Percentiles rank a stretch among this genome's conserved stretches.
Conservation (phyloP, 2,797 vertebrate species). For the Cercopithecus mitis region DNA sequence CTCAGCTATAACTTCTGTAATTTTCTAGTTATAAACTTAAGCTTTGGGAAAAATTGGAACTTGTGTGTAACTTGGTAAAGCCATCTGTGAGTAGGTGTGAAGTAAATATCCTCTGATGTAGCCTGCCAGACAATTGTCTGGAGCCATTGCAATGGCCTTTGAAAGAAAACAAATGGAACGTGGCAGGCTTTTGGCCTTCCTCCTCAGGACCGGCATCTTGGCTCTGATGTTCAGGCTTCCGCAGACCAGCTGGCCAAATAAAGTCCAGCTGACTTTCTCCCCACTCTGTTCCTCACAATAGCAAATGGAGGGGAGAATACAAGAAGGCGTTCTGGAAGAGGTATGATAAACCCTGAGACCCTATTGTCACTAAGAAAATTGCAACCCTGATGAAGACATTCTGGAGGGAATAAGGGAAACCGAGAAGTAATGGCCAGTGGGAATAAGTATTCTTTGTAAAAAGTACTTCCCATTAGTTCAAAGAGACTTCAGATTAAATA, state of each 20-base stretch:
- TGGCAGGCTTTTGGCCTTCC: background rate
- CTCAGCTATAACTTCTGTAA: background rate
- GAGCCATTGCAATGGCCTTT: constrained; percentile 49
- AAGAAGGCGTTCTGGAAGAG: background rate
- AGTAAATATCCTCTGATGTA: constrained; percentile 17
- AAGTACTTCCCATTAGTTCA: background rate
- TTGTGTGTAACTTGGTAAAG: constrained; percentile 32
- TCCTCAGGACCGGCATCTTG: background rate
- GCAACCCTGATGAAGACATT: background rate
- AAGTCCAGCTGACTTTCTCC: background rate
- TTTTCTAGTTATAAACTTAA: constrained; percentile 9
- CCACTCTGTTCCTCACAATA: background rate
- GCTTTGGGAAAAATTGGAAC: constrained; percentile 13
- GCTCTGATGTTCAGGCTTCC: background rate
- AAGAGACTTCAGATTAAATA: background rate
- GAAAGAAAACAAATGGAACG: constrained; percentile 34
- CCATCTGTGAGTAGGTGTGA: constrained; percentile 46
- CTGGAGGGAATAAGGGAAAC: background rate
- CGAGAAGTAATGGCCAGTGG: background rate
- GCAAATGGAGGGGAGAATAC: background rate
- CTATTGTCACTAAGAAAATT: background rate
- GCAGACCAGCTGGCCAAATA: background rate
- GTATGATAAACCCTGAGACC: background rate
- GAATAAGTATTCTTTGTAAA: background rate
- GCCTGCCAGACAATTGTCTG: constrained; percentile 57